These are phyloP conservation scores for Rhinolophus sinicus DNA, from an alignment of 2,113 vertebrate species.

Conservation along the genomic window DNA sequence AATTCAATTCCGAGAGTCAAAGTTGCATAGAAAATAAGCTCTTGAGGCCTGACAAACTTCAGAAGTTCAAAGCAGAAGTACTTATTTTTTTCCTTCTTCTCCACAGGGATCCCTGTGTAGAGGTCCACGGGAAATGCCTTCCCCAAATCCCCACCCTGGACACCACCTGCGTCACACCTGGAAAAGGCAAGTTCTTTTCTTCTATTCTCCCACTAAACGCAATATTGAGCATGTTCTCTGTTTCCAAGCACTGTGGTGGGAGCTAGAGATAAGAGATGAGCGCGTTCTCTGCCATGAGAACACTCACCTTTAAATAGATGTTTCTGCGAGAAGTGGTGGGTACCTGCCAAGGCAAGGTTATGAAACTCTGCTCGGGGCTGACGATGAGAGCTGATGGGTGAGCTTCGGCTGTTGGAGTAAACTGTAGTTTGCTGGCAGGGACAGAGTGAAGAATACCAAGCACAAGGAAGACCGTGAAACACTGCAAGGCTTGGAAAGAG, in stretches of 20 bases:
- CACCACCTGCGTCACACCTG: background rate
- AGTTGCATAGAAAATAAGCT: background rate
- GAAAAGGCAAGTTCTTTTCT: background rate
- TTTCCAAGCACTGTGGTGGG: background rate
- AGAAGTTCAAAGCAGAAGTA: background rate
- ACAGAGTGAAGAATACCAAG: background rate
- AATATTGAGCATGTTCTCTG: background rate
- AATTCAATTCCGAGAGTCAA: background rate
- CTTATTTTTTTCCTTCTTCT: background rate
- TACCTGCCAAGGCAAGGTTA: background rate
- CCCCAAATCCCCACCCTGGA: accelerated
- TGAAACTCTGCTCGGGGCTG: background rate
- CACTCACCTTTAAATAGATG: background rate
- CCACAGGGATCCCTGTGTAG: background rate
- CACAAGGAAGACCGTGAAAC: background rate
- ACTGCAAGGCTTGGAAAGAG: background rate
- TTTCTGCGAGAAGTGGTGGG: background rate
- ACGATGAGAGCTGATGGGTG: background rate
- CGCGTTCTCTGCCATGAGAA: background rate
- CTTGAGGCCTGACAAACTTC: background rate
- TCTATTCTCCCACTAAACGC: accelerated
- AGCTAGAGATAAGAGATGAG: background rate
- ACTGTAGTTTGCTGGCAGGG: background rate
- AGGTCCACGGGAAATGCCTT: background rate
- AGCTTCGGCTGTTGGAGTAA: background rate